Evolutionary conservation across 1,140 invertebrate genomes (phyloP), one percentile per base, ranked within the genome.

Genomic region (Saccostrea cuccullata): DNA sequence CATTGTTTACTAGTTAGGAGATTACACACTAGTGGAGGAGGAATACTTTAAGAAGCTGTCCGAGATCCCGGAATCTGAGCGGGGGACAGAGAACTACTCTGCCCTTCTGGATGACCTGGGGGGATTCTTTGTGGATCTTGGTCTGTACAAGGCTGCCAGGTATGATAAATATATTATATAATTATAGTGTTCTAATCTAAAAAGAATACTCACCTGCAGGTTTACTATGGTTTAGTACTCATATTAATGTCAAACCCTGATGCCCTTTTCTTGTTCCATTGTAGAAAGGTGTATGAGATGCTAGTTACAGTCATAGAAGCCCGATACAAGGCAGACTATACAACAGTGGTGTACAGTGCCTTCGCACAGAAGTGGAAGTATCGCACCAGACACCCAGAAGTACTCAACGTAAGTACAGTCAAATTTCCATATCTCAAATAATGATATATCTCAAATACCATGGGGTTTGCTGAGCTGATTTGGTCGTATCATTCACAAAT

Each of bases 341-440:
- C 88, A 17, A 87, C 87, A 3, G 70, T 93, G 23, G 88, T 93
- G 5, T 92, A 91, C 82, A 82, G 86, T 56, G n/a, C 87, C 15
- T 64, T 26, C 56, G 64, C 88, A 23, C 89, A 91, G 17, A 87
- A 83, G n/a, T 92, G 91, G 89, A 89, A 84, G 56, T 90, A 91
- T 23, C 85, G 89, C 11, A 92, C 90, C 84, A 88, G 90, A 23
- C 91, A 92, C 87, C 87, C 89, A 15, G 86, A 87, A 85, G 91
- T 93, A 11, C 90, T 92, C 15, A 86, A 93, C 58, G 92, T 93
- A 89, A 88, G 88, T 86, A n/a, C 30, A 36, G 30, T 36, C 30
- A 36, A 36, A 36, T 36, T 36, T 36, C 30, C 2, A 36, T 36
- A 36, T 36, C 30, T 36, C 30, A 36, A 36, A 36, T 36, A 36